Conservation (phyloP, 2,797 vertebrate species). For the Chelidonichthys spinosus region DNA sequence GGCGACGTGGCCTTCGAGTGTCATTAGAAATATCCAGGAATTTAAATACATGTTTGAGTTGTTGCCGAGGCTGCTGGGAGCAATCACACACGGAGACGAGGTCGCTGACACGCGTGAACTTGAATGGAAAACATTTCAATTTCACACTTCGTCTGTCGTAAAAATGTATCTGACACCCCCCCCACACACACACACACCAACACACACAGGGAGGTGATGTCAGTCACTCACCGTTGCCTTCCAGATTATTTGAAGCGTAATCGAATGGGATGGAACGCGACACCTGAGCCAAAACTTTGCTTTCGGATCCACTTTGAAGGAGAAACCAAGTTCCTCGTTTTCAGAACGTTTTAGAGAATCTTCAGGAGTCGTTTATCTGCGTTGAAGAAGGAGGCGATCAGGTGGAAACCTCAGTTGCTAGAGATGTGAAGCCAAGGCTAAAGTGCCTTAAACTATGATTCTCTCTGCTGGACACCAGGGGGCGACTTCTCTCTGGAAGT, state of each 20-base stretch:
- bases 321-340: background rate
- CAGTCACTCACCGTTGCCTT: constrained; percentile 60
- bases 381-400: too few species aligned
- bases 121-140: constrained; percentile 75
- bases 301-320: constrained; percentile 7
- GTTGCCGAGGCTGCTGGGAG: constrained; percentile 7
- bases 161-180: constrained; percentile 46
- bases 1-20: constrained; percentile 40
- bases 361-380: too few species aligned
- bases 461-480: too few species aligned
- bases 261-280: constrained; percentile 20
- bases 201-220: constrained; percentile 6
- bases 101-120: constrained; percentile 48
- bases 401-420: too few species aligned
- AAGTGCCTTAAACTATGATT: too few species aligned
- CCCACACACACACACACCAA: constrained; percentile 44
- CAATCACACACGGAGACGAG: constrained; percentile 41
- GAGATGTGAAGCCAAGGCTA: too few species aligned
- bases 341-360: background rate
- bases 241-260: constrained; percentile 43
- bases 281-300: constrained; percentile 69
- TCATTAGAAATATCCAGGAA: constrained; percentile 46
- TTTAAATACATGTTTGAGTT: constrained; percentile 64
- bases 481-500: too few species aligned
- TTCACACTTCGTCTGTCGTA: constrained; percentile 80